phyloP scores from a whole-genome alignment of 2,888 invertebrate species.

The Therioaphis trifolii region DNA sequence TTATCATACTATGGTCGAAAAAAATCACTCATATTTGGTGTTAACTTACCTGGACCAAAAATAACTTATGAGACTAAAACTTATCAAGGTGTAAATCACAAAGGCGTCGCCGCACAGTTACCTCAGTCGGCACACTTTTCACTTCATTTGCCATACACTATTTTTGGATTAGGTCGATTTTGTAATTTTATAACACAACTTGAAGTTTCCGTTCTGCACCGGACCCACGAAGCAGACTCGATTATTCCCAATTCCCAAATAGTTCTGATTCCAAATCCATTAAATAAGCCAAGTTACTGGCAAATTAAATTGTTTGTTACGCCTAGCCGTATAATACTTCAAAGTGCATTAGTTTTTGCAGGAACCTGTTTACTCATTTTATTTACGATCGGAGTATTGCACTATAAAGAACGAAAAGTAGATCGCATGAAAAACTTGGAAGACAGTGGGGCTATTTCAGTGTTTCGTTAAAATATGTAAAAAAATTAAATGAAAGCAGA shows the following conservation, averaged over 20 bases:
- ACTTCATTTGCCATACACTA: slow-evolving; percentile 91
- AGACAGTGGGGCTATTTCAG: no score
- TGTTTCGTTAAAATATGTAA: no score
- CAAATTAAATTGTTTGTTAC: slow-evolving; percentile 92
- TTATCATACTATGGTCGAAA: slow-evolving; percentile 80
- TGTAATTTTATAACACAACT: slow-evolving; percentile 96
- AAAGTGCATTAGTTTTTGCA: slow-evolving; percentile 88
- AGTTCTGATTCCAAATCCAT: slow-evolving; percentile 90
- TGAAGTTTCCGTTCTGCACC: slow-evolving; percentile 75
- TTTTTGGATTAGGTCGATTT: slow-evolving; percentile 96
- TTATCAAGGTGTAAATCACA: slow-evolving; percentile 83
- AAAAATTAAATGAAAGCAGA: no score
- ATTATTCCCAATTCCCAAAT: slow-evolving; percentile 98
- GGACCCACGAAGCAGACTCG: slow-evolving; percentile 82
- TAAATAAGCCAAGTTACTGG: slow-evolving; percentile 83
- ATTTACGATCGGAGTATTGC: slow-evolving; percentile 83
- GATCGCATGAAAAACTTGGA: slow-evolving; percentile 84
- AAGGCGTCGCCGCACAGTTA: slow-evolving; percentile 86
- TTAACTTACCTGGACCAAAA: slow-evolving; percentile 91
- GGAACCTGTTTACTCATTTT: slow-evolving; percentile 87
- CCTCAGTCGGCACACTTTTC: slow-evolving; percentile 92
- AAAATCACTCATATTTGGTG: slow-evolving; percentile 83
- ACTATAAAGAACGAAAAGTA: slow-evolving; percentile 88
- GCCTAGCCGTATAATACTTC: slow-evolving; percentile 89
- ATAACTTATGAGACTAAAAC: slow-evolving; percentile 88